Base-by-base conservation (phyloP, 2,797 vertebrate genomes). In the Gorsachius magnificus region DNA sequence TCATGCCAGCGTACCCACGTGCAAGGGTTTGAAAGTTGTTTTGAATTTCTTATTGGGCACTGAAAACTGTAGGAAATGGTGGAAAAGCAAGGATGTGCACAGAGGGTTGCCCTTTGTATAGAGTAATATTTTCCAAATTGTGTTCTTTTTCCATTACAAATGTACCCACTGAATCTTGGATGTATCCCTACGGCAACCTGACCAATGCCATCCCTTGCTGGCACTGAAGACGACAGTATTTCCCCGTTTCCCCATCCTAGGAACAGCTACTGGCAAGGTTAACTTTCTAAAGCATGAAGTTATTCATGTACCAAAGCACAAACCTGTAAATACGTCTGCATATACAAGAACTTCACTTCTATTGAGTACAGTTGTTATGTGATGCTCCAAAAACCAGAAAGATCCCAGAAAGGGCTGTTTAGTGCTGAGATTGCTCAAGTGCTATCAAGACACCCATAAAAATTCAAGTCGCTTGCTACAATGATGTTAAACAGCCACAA, bases 1-100 rank as follows among this genome's bases (percentile, higher is more conserved):
- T 74, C 28, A 45, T 0, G 0, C 43, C 0, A 1, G 22, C 22
- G 10, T 35, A n/a, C 11, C 22, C 8, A 31, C 3, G 0, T 10
- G 19, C 22, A 53, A 1, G 33, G 48, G 21, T 26, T 56, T 77
- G 48, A 33, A 68, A 68, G 29, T 5, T 19, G 43, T 14, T 61
- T 69, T 45, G 45, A 54, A 10, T 54, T 35, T 58, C 83, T 64
- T 5, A 7, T 14, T 1, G 7, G n/a, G 36, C 33, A 46, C 21
- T 7, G 45, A 11, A 28, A 70, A 54, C 35, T 33, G 36, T 28
- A 76, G 25, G 46, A 41, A 60, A 36, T 1, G 16, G 24, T 31
- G 17, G 28, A 66, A 65, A 54, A 56, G 41, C 2, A 3, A 76
- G 29, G 11, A 76, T 8, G 33, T 57, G 28, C 25, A 65, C 25